Conservation (phyloP, 2,888 invertebrate genomes). For the Fissipunctia ypsillon region DNA sequence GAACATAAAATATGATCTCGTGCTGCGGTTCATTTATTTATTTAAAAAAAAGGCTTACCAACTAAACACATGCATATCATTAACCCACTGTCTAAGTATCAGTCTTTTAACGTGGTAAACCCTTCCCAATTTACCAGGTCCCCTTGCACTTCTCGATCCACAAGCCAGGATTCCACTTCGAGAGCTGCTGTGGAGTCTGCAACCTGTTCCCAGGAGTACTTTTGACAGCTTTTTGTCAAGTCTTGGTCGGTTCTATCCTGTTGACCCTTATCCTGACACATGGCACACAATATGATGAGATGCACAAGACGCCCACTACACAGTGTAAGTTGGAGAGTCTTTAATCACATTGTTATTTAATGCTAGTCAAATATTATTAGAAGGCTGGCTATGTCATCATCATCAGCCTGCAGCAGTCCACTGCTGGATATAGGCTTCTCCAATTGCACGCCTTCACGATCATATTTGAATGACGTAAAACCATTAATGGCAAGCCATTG, state of each 20-base stretch:
- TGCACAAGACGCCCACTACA: conserved; percentile 78
- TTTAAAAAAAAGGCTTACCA: neutral
- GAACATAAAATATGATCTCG: neutral
- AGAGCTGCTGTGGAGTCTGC: conserved; percentile 87
- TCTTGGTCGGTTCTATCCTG: conserved; percentile 81
- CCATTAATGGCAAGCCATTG: too few species aligned
- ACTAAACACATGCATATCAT: neutral
- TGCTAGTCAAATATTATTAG: neutral
- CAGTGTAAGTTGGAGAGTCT: conserved; percentile 74
- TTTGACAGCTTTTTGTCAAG: conserved; percentile 84
- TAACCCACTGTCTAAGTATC: neutral
- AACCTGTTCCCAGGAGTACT: conserved; percentile 87
- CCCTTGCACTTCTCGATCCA: conserved; percentile 84
- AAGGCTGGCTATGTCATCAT: neutral
- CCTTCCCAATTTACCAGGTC: conserved; percentile 51
- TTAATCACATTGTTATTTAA: neutral
- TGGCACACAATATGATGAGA: conserved; percentile 82
- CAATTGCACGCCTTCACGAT: too few species aligned
- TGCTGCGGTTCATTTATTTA: neutral
- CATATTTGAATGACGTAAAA: too few species aligned
- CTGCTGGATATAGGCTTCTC: too few species aligned
- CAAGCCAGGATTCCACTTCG: conserved; percentile 84
- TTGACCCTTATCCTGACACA: conserved; percentile 83
- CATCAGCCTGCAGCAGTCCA: neutral
- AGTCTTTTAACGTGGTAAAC: neutral